Conservation (phyloP, 1,140 invertebrate genomes). For the Polypedilum pembai region DNA sequence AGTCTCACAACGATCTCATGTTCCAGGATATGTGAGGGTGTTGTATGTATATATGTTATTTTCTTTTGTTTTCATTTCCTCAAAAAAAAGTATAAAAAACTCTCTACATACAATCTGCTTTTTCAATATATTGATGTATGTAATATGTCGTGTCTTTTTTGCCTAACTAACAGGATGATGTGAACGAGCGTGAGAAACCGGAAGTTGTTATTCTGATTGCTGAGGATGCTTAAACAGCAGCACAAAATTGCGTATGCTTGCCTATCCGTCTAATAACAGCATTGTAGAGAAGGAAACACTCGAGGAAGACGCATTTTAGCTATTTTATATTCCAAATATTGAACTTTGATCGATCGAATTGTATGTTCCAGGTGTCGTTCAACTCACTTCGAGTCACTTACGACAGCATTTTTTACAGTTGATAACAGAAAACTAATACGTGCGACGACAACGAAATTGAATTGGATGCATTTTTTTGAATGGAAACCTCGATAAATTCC, state of each 20-base stretch:
- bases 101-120: neutral
- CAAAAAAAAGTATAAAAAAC: neutral
- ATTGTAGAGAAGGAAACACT: no score
- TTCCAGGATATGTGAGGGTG: constrained; percentile 3
- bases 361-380: neutral
- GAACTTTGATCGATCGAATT: neutral
- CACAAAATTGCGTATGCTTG: neutral
- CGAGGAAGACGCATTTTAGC: no score
- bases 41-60: neutral
- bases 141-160: neutral
- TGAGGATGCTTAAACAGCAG: neutral
- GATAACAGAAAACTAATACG: neutral
- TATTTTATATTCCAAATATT: neutral
- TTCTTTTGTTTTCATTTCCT: constrained; percentile 13
- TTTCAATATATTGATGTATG: neutral
- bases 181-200: neutral
- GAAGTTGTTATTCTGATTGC: neutral
- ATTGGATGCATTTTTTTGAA: neutral
- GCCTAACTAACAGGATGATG: neutral
- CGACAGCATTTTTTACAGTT: neutral
- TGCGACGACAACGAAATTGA: neutral
- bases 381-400: neutral
- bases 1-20: neutral
- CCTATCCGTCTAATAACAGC: no score
- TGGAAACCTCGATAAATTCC: neutral